phyloP scores from a whole-genome alignment of 92 coral and sea anemone genomes.

The Parazoanthus atlanticus region DNA sequence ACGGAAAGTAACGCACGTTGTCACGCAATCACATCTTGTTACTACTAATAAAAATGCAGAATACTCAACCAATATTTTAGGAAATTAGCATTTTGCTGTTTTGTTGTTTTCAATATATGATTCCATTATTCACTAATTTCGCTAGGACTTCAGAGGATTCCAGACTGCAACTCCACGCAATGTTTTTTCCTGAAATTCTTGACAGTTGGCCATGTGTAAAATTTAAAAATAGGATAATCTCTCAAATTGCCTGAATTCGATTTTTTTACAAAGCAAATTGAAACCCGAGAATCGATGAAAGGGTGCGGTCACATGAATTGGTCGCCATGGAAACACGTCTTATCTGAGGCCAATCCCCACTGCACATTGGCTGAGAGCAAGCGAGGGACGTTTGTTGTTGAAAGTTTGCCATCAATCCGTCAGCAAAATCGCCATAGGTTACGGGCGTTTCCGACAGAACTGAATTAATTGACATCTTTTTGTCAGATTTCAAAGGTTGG shows the following conservation, averaged over 20 bases:
- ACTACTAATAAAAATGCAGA: no score
- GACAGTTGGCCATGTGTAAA: neutral
- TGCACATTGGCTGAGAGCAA: constrained; percentile 1
- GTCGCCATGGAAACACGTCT: constrained; percentile 23
- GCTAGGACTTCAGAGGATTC: no score
- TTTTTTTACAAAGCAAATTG: neutral
- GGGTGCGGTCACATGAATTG: constrained; percentile 19
- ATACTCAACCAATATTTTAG: neutral
- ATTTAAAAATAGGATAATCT: neutral
- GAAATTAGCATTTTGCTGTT: neutral
- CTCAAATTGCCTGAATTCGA: neutral
- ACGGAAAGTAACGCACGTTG: no score
- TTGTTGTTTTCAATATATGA: neutral
- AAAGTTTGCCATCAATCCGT: constrained; percentile 3
- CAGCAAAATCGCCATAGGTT: constrained; percentile 2
- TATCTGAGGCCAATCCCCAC: constrained; percentile 14
- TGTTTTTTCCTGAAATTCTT: no score
- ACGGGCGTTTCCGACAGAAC: constrained; percentile 36
- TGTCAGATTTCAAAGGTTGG: constrained; percentile 37
- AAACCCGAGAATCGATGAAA: neutral
- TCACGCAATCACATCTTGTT: neutral
- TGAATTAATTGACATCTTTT: constrained; percentile 18
- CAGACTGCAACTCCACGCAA: no score
- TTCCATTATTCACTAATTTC: no score
- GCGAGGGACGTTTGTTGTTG: neutral